These are phyloP conservation scores for Eidolon dupreanum DNA, from an alignment of 2,797 vertebrate genomes.

Conservation along the genomic window DNA sequence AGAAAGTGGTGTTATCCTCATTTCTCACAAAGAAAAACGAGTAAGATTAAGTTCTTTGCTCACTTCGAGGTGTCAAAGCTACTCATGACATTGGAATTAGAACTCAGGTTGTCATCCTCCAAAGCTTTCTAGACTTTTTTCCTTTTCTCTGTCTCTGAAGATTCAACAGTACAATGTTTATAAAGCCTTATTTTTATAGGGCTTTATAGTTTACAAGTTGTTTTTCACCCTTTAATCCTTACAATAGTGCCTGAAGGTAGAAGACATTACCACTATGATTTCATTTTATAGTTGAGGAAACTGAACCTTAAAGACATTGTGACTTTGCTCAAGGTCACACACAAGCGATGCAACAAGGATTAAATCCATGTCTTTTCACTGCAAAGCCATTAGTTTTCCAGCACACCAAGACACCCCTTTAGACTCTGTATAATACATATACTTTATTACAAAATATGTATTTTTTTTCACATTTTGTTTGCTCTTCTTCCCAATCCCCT, in stretches of 20 bases:
- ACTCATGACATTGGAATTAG: not conserved
- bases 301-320: slow-evolving; percentile 38
- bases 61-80: slow-evolving; percentile 19
- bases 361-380: slow-evolving; percentile 26
- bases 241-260: not conserved
- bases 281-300: slow-evolving; percentile 30
- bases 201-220: not conserved
- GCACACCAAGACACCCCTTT: not conserved
- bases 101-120: not conserved
- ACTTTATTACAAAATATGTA: slow-evolving; percentile 15
- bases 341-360: slow-evolving; percentile 1
- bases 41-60: not conserved
- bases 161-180: not conserved
- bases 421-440: slow-evolving; percentile 6
- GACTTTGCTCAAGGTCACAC: slow-evolving; percentile 74
- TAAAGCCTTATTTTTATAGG: slow-evolving; percentile 2
- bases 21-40: slow-evolving; percentile 32
- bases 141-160: not conserved
- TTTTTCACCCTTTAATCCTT: slow-evolving; percentile 43
- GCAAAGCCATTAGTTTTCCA: slow-evolving; percentile 31
- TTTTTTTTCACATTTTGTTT: slow-evolving; percentile 53
- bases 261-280: slow-evolving; percentile 39
- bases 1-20: not conserved
- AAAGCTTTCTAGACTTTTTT: not conserved
- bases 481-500: slow-evolving; percentile 33